A percentile compares a stretch with the other conserved stretches of the same genome.
phyloP scores from a whole-genome alignment of 2,888 invertebrate genomes.

The Timema podura region DNA sequence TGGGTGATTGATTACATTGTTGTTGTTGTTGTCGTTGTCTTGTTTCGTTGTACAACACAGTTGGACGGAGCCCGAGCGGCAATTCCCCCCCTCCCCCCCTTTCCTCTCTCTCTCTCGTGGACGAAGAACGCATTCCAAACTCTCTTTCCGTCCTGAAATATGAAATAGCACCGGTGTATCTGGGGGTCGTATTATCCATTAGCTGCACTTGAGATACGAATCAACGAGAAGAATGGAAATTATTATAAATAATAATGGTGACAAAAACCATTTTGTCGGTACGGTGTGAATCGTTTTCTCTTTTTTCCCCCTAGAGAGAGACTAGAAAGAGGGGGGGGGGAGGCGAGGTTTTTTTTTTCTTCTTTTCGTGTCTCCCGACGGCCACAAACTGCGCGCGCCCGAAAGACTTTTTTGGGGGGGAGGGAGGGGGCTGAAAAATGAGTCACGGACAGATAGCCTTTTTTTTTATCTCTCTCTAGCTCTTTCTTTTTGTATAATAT shows the following conservation, averaged over 20 bases:
- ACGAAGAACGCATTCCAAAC: neutral
- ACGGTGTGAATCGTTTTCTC: too few species aligned
- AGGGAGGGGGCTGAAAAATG: too few species aligned
- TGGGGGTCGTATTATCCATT: constrained; percentile 5
- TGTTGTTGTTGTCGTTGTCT: neutral
- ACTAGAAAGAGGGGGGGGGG: too few species aligned
- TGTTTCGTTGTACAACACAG: too few species aligned
- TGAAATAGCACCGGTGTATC: neutral
- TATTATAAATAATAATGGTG: constrained; percentile 12
- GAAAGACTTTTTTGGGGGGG: too few species aligned
- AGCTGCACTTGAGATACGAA: neutral
- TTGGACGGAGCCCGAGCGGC: neutral
- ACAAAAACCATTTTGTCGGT: constrained; percentile 1
- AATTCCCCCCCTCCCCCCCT: neutral
- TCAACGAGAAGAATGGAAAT: constrained; percentile 5
- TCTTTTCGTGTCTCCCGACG: too few species aligned
- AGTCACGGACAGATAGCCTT: too few species aligned
- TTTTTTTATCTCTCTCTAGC: too few species aligned
- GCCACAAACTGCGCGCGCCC: too few species aligned
- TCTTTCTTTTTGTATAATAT: too few species aligned
- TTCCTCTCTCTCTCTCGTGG: neutral
- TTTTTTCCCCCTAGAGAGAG: too few species aligned
- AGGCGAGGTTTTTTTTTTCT: too few species aligned
- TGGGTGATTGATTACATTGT: constrained; percentile 14
- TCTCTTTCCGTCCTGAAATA: constrained; percentile 6